Conservation (phyloP, 2,888 invertebrate genomes). For the Julus scandinavius region DNA sequence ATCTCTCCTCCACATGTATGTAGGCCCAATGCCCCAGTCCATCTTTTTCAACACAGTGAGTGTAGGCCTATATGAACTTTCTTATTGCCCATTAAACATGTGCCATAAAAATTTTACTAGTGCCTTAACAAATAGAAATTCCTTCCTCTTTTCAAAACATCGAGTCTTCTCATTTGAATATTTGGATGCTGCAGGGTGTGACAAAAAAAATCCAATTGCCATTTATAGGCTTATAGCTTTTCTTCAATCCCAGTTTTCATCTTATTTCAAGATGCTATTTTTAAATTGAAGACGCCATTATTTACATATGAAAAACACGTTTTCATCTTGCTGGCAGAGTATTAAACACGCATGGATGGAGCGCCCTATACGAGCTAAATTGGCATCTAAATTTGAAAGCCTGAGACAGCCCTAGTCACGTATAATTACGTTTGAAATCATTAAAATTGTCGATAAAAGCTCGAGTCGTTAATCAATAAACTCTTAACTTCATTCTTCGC, state of each 20-base stretch:
- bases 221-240: neutral
- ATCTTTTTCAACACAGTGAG: conserved; percentile 3
- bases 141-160: neutral
- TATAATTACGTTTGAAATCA: conserved; percentile 38
- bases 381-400: conserved; percentile 34
- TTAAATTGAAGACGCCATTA: conserved; percentile 14
- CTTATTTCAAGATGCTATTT: neutral
- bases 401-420: conserved; percentile 13
- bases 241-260: neutral
- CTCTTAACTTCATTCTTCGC: conserved; percentile 32
- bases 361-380: neutral
- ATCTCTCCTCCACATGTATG: neutral
- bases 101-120: conserved; percentile 1
- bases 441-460: conserved; percentile 42
- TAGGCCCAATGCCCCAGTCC: neutral
- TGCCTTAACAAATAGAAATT: conserved; percentile 3
- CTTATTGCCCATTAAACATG: conserved; percentile 9
- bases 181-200: neutral
- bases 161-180: neutral
- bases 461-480: conserved; percentile 42
- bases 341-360: neutral
- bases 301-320: conserved; percentile 39
- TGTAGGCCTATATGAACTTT: conserved; percentile 16
- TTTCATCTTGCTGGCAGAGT: neutral
- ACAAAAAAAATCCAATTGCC: conserved; percentile 2